Base-by-base conservation (phyloP, 2,113 vertebrate species). In the Labeo catla region DNA sequence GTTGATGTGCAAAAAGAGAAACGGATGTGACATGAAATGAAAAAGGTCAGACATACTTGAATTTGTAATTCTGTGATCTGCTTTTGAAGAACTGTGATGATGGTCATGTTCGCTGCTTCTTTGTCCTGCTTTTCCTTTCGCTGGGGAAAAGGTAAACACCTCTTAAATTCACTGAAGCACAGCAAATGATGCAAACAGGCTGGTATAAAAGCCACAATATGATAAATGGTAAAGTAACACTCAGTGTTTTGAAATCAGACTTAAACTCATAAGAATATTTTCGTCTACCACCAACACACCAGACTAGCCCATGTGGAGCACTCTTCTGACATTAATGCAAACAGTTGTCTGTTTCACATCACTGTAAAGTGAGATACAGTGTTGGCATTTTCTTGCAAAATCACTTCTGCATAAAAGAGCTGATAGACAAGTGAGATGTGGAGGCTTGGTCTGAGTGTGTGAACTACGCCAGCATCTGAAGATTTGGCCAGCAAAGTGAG, bases 321-420 rank as follows among this genome's bases (percentile, higher is more conserved):
- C 39, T 49, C 13, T 49, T 81, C 36, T 1, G 15, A 52, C 52
- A 74, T 72, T 52, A 86, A 80, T 83, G 72, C 70, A 45, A 28
- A 16, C 73, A 66, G 39, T 52, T 13, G 21, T 73, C 9, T 52
- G 70, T 43, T 86, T 81, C 43, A 52, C 54, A 74, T 79, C 23
- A 39, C 66, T 49, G 50, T 79, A 10, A 50, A 63, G 85, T 82
- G n/a, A 87, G 74, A 76, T 54, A 61, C 72, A 82, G 3, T 39
- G 61, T 77, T 83, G 47, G 4, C 83, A 76, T 84, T 72, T 54
- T 57, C 39, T 93, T 94, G 93, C 90, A 91, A 93, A 94, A 94
- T 94, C 93, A 93, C 89, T 94, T 94, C 88, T 92, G 76, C 84
- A 91, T 92, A 93, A 94, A 90, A 57, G 28, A 91, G 90, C 86